phyloP scores from a whole-genome alignment of 2,113 vertebrate species.

The Neotoma lepida region DNA sequence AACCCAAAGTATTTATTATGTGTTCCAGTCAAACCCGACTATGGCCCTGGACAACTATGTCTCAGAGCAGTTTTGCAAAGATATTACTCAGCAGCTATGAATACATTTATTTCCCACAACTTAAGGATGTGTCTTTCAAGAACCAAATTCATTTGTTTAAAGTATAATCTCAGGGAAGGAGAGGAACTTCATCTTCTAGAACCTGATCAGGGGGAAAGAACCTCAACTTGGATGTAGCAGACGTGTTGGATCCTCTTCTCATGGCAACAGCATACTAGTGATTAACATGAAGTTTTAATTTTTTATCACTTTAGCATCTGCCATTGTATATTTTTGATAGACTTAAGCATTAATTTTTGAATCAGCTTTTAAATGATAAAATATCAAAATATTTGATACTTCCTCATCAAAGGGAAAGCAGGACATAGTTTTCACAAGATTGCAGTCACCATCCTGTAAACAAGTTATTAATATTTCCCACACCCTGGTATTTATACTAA shows the following conservation, averaged over 20 bases:
- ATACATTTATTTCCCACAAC: neutral
- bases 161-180: neutral
- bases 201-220: neutral
- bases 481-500: neutral
- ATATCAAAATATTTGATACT: neutral
- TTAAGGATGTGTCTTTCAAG: neutral
- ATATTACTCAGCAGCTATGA: neutral
- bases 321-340: constrained; percentile 8
- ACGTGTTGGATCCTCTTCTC: neutral
- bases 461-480: neutral
- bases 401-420: neutral
- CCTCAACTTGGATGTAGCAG: neutral
- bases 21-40: neutral
- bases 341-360: neutral
- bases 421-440: neutral
- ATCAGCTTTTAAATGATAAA: neutral
- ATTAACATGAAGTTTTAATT: neutral
- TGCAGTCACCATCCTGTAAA: neutral
- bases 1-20: neutral
- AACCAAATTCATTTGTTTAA: neutral
- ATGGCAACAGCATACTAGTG: neutral
- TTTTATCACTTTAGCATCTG: neutral
- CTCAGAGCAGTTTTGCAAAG: neutral
- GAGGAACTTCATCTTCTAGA: neutral
- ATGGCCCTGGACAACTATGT: neutral